phyloP scores from a whole-genome alignment of 2,888 invertebrate species.

The Lithodes maja region DNA sequence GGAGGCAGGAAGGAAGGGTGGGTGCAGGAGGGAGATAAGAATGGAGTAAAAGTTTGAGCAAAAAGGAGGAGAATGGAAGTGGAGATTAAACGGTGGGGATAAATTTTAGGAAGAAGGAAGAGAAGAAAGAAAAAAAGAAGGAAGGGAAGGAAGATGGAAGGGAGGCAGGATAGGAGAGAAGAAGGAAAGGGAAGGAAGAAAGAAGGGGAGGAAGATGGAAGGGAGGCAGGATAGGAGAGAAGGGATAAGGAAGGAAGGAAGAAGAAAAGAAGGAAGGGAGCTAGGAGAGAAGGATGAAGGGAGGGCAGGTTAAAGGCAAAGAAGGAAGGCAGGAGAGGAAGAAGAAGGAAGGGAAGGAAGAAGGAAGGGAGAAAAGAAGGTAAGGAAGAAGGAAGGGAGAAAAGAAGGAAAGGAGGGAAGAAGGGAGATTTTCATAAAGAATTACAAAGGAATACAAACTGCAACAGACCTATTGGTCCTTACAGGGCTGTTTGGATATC shows the following conservation, averaged over 20 bases:
- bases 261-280: slow-evolving; percentile 1
- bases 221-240: background rate
- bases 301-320: background rate
- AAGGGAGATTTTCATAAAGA: too few relatives aligned
- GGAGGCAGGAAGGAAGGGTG: too few relatives aligned
- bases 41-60: too few relatives aligned
- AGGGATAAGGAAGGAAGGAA: background rate
- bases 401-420: background rate
- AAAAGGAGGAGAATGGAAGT: background rate
- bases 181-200: background rate
- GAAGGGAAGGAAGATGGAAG: slow-evolving; percentile 13
- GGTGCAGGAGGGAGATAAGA: too few relatives aligned
- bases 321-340: background rate
- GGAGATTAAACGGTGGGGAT: background rate
- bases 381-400: background rate
- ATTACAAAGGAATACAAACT: too few relatives aligned
- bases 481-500: too few relatives aligned
- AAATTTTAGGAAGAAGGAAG: background rate
- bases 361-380: background rate
- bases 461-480: too few relatives aligned
- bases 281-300: background rate
- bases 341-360: background rate
- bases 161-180: background rate
- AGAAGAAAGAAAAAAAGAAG: background rate
- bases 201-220: background rate